Percentiles rank a stretch among this genome's conserved stretches.
Evolutionary conservation across 2,888 invertebrate genomes (phyloP).

Genomic region (Pecten maximus): DNA sequence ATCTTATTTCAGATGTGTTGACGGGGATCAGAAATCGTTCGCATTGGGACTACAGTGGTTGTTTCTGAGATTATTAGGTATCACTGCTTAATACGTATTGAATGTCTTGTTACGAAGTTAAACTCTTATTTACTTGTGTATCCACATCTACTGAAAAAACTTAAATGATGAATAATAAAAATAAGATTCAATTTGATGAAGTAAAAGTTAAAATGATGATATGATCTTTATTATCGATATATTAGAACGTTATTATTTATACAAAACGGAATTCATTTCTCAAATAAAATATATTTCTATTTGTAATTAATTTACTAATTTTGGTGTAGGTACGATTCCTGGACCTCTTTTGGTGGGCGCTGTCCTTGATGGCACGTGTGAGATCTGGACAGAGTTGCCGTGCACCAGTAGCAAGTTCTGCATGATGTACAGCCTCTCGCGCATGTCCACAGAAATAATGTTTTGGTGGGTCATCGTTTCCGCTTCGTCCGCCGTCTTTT

Average conservation of each 20-base stretch:
- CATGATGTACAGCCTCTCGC: conserved; percentile 67
- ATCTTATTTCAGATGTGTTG: conserved; percentile 58
- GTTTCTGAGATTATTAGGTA: conserved; percentile 65
- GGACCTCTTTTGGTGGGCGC: conserved; percentile 74
- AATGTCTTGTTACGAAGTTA: no score
- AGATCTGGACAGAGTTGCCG: conserved; percentile 63
- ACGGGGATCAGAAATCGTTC: conserved; percentile 63
- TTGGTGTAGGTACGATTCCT: conserved; percentile 71
- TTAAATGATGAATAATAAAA: no score
- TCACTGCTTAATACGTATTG: neutral
- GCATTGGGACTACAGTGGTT: conserved; percentile 68
- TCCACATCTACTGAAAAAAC: no score
- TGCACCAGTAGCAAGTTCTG: conserved; percentile 64
- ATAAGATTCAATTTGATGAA: no score
- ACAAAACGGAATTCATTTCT: no score
- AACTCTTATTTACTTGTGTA: no score
- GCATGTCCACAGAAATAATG: conserved; percentile 66
- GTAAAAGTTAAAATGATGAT: no score
- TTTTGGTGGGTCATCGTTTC: conserved; percentile 69
- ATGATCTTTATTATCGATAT: no score
- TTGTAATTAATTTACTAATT: no score
- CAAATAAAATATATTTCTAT: no score
- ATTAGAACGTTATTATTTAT: no score
- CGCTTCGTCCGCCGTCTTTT: conserved; percentile 61
- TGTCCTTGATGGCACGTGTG: conserved; percentile 72